Conservation (phyloP, 2,888 invertebrate genomes). For the Drosophila greeni region DNA sequence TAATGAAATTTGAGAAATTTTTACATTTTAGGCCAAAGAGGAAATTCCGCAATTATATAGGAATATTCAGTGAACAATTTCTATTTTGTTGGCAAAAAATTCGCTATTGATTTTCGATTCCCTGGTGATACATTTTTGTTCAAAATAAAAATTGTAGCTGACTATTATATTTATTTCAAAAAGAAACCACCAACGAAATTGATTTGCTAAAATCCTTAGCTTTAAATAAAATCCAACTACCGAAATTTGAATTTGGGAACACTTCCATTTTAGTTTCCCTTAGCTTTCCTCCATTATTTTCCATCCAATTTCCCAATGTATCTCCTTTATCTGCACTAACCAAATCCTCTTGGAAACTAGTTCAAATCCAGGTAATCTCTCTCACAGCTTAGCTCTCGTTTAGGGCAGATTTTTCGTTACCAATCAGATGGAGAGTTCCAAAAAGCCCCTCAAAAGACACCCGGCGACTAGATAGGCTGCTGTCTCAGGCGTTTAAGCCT, state of each 20-base stretch:
- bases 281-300: constrained; percentile 2
- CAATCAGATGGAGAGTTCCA: constrained; percentile 25
- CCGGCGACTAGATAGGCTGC: constrained; percentile 37
- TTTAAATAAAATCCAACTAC: background rate
- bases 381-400: constrained; percentile 39
- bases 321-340: constrained; percentile 13
- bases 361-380: constrained; percentile 34
- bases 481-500: constrained; percentile 60
- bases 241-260: background rate
- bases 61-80: background rate
- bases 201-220: background rate
- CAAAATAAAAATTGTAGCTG: background rate
- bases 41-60: constrained; percentile 15
- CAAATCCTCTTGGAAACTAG: constrained; percentile 30
- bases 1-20: constrained; percentile 38
- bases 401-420: constrained; percentile 30
- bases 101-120: background rate
- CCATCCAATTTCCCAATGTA: constrained; percentile 6
- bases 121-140: background rate
- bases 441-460: constrained; percentile 22
- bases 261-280: background rate
- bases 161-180: background rate
- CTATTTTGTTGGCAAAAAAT: background rate
- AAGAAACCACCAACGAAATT: too few species aligned
- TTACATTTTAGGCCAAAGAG: constrained; percentile 1